Evolutionary conservation across 2,113 vertebrate species (phyloP).

Genomic region (Nycticorax nycticorax): DNA sequence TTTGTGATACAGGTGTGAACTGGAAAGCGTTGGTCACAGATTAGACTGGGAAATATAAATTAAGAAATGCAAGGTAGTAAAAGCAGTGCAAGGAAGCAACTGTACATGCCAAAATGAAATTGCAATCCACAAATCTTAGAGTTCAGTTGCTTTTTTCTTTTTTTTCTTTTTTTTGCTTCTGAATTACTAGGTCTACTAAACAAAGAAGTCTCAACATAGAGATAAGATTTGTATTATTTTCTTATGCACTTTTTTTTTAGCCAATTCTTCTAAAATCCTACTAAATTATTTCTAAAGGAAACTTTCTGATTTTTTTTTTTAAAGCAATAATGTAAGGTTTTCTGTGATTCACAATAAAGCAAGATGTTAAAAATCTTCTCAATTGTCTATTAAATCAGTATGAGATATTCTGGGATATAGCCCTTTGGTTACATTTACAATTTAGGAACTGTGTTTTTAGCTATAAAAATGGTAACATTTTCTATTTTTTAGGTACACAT

Average conservation of each 20-base stretch:
- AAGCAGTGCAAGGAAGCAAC: not conserved
- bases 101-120: not conserved
- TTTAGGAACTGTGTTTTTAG: not conserved
- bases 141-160: not conserved
- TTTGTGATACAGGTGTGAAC: not conserved
- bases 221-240: not conserved
- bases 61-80: not conserved
- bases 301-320: not conserved
- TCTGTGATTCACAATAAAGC: not conserved
- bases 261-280: not conserved
- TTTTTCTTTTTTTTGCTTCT: not conserved
- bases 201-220: not conserved
- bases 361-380: not conserved
- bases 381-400: not conserved
- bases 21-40: not conserved
- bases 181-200: not conserved
- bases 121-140: not conserved
- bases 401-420: not conserved
- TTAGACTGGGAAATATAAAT: not conserved
- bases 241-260: not conserved
- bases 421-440: not conserved
- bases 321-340: not conserved
- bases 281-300: not conserved
- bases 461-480: not conserved
- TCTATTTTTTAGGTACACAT: not conserved